Evolutionary conservation across 1,140 invertebrate species (phyloP).

Genomic region (Solenopsis invicta): DNA sequence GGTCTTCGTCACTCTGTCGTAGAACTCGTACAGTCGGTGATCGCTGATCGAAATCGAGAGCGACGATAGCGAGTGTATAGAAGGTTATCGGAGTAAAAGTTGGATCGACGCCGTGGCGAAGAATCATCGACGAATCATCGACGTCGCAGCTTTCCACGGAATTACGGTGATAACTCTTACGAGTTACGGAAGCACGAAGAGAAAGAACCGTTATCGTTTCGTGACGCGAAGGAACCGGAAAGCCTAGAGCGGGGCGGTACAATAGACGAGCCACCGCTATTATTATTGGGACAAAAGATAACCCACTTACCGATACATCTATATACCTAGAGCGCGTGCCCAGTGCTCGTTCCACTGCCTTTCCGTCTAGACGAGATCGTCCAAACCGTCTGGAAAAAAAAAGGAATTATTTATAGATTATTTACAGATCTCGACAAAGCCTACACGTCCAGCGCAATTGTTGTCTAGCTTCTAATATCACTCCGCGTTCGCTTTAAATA

Average conservation of each 20-base stretch:
- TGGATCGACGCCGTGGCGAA: neutral
- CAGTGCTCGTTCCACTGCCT: slow-evolving; percentile 33
- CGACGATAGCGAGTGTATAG: neutral
- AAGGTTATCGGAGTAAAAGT: neutral
- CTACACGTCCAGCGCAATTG: slow-evolving; percentile 23
- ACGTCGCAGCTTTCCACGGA: neutral
- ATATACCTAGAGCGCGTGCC: neutral
- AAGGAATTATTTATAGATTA: slow-evolving; percentile 49
- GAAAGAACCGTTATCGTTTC: slow-evolving; percentile 64
- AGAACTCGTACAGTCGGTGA: neutral
- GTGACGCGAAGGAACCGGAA: slow-evolving; percentile 66
- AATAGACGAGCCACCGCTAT: slow-evolving; percentile 7
- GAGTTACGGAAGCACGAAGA: neutral
- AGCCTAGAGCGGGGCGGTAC: slow-evolving; percentile 30
- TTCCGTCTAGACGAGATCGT: slow-evolving; percentile 47
- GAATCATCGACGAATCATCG: neutral
- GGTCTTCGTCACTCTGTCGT: neutral
- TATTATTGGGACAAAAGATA: slow-evolving; percentile 74
- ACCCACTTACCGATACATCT: slow-evolving; percentile 68
- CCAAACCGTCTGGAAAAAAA: slow-evolving; percentile 17
- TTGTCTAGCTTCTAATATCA: slow-evolving; percentile 19
- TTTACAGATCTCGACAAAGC: slow-evolving; percentile 51
- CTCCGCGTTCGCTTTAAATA: slow-evolving; percentile 7
- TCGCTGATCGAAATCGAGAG: neutral
- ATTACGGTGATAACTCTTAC: neutral